Base-by-base conservation (phyloP, 2,797 vertebrate species). In the Lates japonicus region DNA sequence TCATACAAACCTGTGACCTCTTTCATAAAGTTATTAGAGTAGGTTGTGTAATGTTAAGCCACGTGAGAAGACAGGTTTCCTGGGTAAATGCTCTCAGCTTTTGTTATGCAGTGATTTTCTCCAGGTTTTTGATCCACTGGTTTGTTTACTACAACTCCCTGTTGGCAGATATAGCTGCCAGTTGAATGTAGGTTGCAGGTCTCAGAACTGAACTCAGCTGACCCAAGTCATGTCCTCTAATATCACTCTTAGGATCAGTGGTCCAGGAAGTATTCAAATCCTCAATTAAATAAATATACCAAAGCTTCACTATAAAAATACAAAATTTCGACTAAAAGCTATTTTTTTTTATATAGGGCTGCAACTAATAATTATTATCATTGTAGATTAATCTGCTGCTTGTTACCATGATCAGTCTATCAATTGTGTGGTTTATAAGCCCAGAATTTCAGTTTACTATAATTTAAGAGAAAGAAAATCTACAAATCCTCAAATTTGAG, bases 1-100 rank as follows among this genome's bases (percentile, higher is more conserved):
- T 68, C 58, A 77, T 41, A 61, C 7, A 11, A 82, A 25, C 73
- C 37, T 64, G 11, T 74, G 76, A 70, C 70, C 51, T 70, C 46
- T 76, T 73, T 74, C 64, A 63, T 57, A 58, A 76, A 25, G 17
- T 54, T 19, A 25, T 62, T 70, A 55, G 51, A 10, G 12, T 11
- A 16, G 4, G 14, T 77, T 76, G 19, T n/a, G 25, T 51, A 42
- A 76, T 29, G 1, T 8, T 13, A 5, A 54, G 1, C 29, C 12
- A 14, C 1, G 20, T 6, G 22, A 22, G 7, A 10, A 1, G 16
- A 49, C 1, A 0, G 14, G 12, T 41, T 63, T 55, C 10, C 1
- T 4, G 25, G 12, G 11, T 12, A 29, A 14, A 54, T 13, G 49
- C 17, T 29, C 2, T 51, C 4, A 19, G 33, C 0, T 12, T 54